Conservation (phyloP, 2,797 vertebrate species). For the Pelodytes ibericus region DNA sequence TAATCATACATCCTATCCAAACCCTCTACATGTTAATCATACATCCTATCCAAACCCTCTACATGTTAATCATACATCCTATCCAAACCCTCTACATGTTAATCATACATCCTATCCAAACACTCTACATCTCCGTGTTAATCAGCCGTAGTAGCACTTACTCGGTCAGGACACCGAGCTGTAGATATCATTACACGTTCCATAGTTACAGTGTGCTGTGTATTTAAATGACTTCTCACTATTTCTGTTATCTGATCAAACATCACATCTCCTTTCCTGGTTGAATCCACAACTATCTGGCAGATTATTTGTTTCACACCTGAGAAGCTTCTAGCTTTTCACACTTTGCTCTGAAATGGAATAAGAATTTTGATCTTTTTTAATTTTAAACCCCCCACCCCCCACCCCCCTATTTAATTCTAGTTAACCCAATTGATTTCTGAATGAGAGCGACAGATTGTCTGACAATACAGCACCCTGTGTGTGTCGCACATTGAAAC, state of each 20-base stretch:
- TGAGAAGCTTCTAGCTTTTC: conserved; percentile 38
- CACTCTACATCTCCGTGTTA: too few relatives aligned
- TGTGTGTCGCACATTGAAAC: background rate
- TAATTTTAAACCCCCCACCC: conserved; percentile 33
- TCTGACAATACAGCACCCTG: background rate
- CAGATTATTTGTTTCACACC: conserved; percentile 26
- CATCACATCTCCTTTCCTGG: background rate
- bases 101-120: too few relatives aligned
- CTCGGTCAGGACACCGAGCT: too few relatives aligned
- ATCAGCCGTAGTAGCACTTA: too few relatives aligned
- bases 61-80: too few relatives aligned
- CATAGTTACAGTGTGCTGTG: too few relatives aligned
- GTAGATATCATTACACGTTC: too few relatives aligned
- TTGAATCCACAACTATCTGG: background rate
- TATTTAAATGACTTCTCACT: conserved; percentile 2
- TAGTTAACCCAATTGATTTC: conserved; percentile 6
- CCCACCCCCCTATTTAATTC: background rate
- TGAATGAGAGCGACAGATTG: background rate
- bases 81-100: too few relatives aligned
- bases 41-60: too few relatives aligned
- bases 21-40: too few relatives aligned
- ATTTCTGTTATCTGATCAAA: background rate
- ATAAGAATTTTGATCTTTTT: conserved; percentile 3
- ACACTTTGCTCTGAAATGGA: conserved; percentile 7
- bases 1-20: too few relatives aligned